These are phyloP conservation scores for Tipula confusa DNA, from an alignment of 2,888 invertebrate species.

Conservation along the genomic window DNA sequence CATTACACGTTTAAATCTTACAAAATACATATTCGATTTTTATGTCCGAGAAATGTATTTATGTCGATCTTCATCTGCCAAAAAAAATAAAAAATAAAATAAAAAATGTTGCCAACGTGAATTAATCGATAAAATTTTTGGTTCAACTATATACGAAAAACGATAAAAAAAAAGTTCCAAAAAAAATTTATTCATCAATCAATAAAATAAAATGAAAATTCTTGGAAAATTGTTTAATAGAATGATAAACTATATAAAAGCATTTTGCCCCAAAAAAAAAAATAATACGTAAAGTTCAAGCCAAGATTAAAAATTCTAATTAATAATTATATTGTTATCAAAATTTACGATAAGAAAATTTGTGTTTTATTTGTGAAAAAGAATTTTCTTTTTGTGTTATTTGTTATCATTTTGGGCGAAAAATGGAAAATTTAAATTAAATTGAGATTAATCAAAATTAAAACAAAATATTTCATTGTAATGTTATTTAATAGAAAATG, in stretches of 20 bases:
- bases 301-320: neutral
- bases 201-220: neutral
- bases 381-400: neutral
- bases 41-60: neutral
- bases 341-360: neutral
- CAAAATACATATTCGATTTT: neutral
- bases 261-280: neutral
- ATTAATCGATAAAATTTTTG: neutral
- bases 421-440: neutral
- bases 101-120: neutral
- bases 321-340: neutral
- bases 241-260: neutral
- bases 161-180: neutral
- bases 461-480: neutral
- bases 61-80: neutral
- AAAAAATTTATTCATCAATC: slow-evolving; percentile 4
- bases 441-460: neutral
- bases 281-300: too few species aligned
- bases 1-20: neutral
- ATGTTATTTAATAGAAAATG: neutral
- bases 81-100: too few species aligned
- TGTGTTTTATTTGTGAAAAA: neutral
- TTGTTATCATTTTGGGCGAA: neutral
- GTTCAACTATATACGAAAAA: neutral
- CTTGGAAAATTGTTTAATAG: neutral